Percentiles rank a stretch among this genome's conserved stretches.
phyloP scores from a whole-genome alignment of 2,888 invertebrate genomes.

The Coleophora flavipennella region DNA sequence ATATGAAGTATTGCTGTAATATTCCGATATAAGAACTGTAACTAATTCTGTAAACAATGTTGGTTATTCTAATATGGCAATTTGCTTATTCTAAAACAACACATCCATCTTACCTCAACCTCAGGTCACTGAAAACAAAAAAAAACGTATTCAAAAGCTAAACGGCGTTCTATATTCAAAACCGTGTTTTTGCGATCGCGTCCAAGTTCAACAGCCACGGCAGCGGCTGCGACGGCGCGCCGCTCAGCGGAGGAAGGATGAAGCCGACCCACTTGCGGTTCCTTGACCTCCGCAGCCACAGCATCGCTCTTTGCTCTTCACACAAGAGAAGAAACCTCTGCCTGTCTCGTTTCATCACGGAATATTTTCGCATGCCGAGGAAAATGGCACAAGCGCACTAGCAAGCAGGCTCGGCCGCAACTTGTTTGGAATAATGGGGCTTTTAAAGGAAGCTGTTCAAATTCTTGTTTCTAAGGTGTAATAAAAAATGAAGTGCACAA shows the following conservation, averaged over 20 bases:
- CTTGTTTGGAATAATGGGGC: constrained; percentile 23
- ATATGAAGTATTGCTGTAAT: no score
- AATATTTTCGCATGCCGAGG: constrained; percentile 67
- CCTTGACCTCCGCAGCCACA: constrained; percentile 64
- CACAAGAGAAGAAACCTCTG: constrained; percentile 12
- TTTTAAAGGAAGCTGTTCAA: constrained; percentile 24
- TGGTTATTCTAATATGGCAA: not conserved
- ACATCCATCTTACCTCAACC: constrained; percentile 4
- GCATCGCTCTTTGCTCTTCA: constrained; percentile 32
- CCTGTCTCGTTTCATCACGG: constrained; percentile 56
- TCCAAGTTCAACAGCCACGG: constrained; percentile 62
- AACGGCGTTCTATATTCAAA: constrained; percentile 45
- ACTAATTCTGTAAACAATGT: no score
- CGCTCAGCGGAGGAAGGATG: constrained; percentile 60
- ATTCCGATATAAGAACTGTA: no score
- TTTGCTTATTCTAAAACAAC: not conserved
- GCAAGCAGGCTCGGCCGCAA: constrained; percentile 24
- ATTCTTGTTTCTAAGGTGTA: no score
- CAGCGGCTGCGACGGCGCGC: constrained; percentile 30
- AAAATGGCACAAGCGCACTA: constrained; percentile 57
- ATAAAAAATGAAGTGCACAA: no score
- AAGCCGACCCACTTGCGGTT: constrained; percentile 69
- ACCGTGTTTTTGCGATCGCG: constrained; percentile 59
- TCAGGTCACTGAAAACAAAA: constrained; percentile 2
- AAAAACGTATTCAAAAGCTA: constrained; percentile 18